Base-by-base conservation (phyloP, 2,888 invertebrate species). In the Hypolimnas misippus region DNA sequence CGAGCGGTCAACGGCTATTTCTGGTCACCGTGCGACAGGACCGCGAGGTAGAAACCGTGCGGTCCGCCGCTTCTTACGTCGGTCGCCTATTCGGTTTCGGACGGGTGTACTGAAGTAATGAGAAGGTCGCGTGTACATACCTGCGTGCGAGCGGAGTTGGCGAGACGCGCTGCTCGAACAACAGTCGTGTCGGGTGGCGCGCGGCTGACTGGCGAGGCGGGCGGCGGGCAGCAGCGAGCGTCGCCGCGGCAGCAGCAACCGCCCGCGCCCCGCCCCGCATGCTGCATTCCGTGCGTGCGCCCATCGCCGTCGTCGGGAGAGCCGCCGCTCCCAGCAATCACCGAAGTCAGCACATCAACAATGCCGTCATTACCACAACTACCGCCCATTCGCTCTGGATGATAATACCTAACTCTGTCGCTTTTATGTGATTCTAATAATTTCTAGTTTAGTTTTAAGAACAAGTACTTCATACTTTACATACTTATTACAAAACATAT, bases 171-270 rank as follows among this genome's bases (percentile, higher is more conserved):
- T 74, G 74, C 78, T 82, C 78, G 83, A 77, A 83, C 84, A 83
- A 77, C 85, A 82, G 80, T 86, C 89, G 85, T 80, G 84, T 82
- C 88, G 88, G 86, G 84, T 79, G 89, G 88, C 90, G 89, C 90
- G 90, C 91, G 89, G 88, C 88, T 76, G 82, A 88, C 88, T 88
- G 87, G 84, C 86, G 77, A 76, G 79, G 77, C 73, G 72, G 73
- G 57, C 70, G 78, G 56, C 78, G 79, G 80, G 81, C 83, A 85
- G 82, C 82, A 80, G 79, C 75, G 71, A 70, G 74, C 81, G 79
- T 75, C 81, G 83, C 80, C 81, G 83, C 83, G 84, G 83, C 87
- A 86, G 86, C 87, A 84, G 81, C 83, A 78, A 76, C 80, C 75
- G 72, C 74, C 73, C 76, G 84, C 87, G 80, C 88, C 87, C 79